phyloP scores from a whole-genome alignment of 2,797 vertebrate genomes.

The Chelon labrosus region DNA sequence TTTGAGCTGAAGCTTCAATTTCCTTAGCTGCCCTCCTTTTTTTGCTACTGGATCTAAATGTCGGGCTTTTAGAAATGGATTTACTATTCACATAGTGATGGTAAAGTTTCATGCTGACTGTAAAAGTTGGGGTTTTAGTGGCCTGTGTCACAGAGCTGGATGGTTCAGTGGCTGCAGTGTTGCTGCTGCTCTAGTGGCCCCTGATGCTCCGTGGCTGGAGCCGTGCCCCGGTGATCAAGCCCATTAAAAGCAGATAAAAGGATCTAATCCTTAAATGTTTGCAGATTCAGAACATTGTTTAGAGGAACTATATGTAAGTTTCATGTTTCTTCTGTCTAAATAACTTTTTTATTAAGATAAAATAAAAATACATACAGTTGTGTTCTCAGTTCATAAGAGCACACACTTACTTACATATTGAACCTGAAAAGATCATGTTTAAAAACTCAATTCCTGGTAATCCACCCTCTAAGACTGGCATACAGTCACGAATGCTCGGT shows the following conservation, averaged over 20 bases:
- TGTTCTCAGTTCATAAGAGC: conserved; percentile 39
- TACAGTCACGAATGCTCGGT: conserved; percentile 55
- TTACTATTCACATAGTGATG: conserved; percentile 50
- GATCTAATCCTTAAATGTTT: conserved; percentile 69
- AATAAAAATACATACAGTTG: conserved; percentile 15
- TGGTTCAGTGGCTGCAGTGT: conserved; percentile 46
- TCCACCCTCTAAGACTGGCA: conserved; percentile 63
- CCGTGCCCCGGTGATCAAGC: conserved; percentile 56
- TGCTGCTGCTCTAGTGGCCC: conserved; percentile 56
- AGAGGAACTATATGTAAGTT: conserved; percentile 30
- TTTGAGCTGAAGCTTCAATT: conserved; percentile 46
- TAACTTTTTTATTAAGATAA: conserved; percentile 31
- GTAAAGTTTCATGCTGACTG: conserved; percentile 70
- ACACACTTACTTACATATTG: conserved; percentile 30
- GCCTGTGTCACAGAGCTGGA: conserved; percentile 55
- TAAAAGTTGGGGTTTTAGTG: conserved; percentile 65
- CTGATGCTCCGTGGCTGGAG: conserved; percentile 47
- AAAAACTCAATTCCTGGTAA: conserved; percentile 58
- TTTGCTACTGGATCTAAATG: conserved; percentile 38
- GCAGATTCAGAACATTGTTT: conserved; percentile 71
- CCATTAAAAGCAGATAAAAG: conserved; percentile 81
- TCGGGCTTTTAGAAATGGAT: conserved; percentile 56
- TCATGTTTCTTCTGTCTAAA: conserved; percentile 32
- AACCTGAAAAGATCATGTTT: conserved; percentile 41
- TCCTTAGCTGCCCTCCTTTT: conserved; percentile 54